These are phyloP conservation scores for Ascidia mentula DNA, from an alignment of 23 tunicate species.

Conservation along the genomic window DNA sequence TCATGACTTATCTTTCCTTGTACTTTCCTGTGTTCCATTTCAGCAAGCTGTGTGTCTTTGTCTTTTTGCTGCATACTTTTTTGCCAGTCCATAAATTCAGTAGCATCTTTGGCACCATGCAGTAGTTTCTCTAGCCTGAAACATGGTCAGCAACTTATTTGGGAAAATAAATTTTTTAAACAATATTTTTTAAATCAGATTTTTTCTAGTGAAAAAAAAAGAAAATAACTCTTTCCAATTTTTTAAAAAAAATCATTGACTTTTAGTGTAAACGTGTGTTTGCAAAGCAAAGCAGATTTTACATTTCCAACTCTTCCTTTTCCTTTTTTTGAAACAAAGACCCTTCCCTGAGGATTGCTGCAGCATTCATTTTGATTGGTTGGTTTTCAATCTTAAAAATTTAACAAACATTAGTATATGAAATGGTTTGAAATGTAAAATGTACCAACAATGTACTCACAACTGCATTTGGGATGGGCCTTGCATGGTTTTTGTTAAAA, in stretches of 20 bases:
- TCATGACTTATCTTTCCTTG: constrained; percentile 78
- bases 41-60: constrained; percentile 35
- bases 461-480: constrained; percentile 47
- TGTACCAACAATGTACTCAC: background rate
- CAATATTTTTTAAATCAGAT: background rate
- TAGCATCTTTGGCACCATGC: constrained; percentile 69
- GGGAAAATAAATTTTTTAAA: no score
- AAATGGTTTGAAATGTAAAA: background rate
- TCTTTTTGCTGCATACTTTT: constrained; percentile 55
- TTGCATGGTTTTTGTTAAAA: constrained; percentile 60
- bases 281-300: no score
- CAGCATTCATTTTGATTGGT: constrained; percentile 88
- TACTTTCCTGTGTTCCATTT: constrained; percentile 51
- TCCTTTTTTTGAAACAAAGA: constrained; percentile 79
- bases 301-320: constrained; percentile 69
- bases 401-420: background rate
- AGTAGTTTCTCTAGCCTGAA: constrained; percentile 72
- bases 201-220: no score
- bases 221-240: background rate
- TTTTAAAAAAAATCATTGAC: background rate
- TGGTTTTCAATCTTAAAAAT: constrained; percentile 26
- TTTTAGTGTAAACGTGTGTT: background rate
- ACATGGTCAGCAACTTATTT: no score
- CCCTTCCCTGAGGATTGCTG: constrained; percentile 91
- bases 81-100: constrained; percentile 89